Evolutionary conservation across 2,797 vertebrate species (phyloP).

Genomic region (Parauchenoglanis ngamensis): DNA sequence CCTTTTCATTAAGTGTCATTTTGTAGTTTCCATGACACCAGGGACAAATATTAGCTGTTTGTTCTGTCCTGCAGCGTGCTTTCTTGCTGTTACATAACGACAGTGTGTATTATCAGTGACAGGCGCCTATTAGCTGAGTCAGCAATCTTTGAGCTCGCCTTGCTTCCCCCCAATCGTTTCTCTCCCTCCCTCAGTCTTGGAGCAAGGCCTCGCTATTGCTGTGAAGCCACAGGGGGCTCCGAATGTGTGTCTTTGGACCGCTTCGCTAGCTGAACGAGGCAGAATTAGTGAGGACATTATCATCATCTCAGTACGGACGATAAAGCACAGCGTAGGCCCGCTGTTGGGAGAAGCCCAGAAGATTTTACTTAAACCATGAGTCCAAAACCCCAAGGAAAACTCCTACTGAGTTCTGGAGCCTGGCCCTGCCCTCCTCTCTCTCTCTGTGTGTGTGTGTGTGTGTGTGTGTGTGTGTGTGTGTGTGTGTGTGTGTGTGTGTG

Average conservation of each 20-base stretch:
- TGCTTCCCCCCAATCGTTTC: background rate
- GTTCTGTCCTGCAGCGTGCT: slow-evolving; percentile 36
- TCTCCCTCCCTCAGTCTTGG: slow-evolving; percentile 19
- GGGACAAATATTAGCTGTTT: slow-evolving; percentile 48
- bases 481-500: no score
- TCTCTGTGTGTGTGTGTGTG: background rate
- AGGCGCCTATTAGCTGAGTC: slow-evolving; percentile 39
- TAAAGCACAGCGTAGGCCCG: slow-evolving; percentile 39
- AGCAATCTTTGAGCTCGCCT: slow-evolving; percentile 28
- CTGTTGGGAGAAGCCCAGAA: slow-evolving; percentile 40
- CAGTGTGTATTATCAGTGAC: slow-evolving; percentile 37
- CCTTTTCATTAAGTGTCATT: slow-evolving; percentile 48
- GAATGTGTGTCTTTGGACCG: slow-evolving; percentile 30
- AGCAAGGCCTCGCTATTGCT: slow-evolving; percentile 23
- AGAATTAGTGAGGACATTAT: slow-evolving; percentile 33
- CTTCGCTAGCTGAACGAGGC: slow-evolving; percentile 32
- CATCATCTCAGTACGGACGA: slow-evolving; percentile 14
- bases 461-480: slow-evolving; percentile 11
- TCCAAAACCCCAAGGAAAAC: slow-evolving; percentile 42
- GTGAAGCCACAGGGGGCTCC: slow-evolving; percentile 27
- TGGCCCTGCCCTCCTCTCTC: background rate
- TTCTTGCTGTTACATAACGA: slow-evolving; percentile 43
- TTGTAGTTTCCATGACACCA: slow-evolving; percentile 51
- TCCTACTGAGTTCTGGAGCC: slow-evolving; percentile 44
- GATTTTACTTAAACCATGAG: slow-evolving; percentile 42